These are phyloP conservation scores for Uria lomvia DNA, from an alignment of 2,113 vertebrate species.

Conservation along the genomic window DNA sequence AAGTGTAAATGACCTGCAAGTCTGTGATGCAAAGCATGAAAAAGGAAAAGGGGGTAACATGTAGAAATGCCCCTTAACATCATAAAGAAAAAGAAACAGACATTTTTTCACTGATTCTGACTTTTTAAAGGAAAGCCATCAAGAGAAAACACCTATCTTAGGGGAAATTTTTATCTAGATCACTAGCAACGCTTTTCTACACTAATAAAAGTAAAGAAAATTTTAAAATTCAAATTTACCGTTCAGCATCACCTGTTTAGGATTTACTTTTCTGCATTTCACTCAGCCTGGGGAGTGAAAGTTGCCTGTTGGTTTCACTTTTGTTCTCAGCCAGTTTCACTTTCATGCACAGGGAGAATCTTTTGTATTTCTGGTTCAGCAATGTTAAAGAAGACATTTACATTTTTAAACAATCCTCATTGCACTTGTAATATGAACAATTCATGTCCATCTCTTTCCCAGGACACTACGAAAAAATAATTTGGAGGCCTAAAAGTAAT, in stretches of 20 bases:
- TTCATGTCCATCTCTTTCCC: not conserved
- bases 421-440: not conserved
- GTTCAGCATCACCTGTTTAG: not conserved
- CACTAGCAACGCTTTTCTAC: not conserved
- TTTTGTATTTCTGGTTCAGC: not conserved
- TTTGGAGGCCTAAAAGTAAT: not conserved
- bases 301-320: constrained; percentile 51
- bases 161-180: not conserved
- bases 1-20: not conserved
- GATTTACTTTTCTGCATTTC: constrained; percentile 22
- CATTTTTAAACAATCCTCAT: constrained; percentile 2
- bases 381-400: not conserved
- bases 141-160: not conserved
- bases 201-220: not conserved
- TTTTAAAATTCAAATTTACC: not conserved
- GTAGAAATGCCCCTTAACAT: not conserved
- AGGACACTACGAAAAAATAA: not conserved
- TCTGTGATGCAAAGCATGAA: not conserved
- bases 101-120: not conserved
- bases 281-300: not conserved
- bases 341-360: constrained; percentile 7
- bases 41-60: not conserved
- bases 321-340: constrained; percentile 55
- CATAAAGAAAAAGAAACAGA: not conserved
- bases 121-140: not conserved